Conservation (phyloP, 2,113 vertebrate genomes). For the Tympanuchus pallidicinctus region DNA sequence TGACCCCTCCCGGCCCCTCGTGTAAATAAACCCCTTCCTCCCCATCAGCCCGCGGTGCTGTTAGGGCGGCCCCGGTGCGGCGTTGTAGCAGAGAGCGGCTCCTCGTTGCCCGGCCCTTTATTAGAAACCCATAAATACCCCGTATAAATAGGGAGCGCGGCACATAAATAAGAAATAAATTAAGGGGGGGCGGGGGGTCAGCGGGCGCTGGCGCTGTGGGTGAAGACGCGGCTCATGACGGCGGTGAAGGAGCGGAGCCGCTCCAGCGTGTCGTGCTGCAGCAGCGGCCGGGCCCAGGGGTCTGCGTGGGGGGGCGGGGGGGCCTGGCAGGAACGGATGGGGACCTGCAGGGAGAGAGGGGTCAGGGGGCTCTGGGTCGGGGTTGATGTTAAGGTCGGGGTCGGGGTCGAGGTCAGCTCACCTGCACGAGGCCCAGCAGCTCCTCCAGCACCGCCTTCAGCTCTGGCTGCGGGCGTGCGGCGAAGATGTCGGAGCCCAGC, state of each 20-base stretch:
- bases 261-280: conserved; percentile 39
- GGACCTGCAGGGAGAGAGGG: neutral
- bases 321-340: neutral
- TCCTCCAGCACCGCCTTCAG: neutral
- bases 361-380: neutral
- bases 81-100: rapidly evolving
- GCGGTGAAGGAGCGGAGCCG: conserved; percentile 74
- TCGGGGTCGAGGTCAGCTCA: neutral
- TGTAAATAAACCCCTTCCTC: neutral
- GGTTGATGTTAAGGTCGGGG: too few relatives aligned
- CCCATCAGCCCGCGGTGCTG: too few relatives aligned
- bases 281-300: too few relatives aligned
- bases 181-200: neutral
- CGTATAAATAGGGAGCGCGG: neutral
- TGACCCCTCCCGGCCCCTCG: neutral
- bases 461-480: neutral
- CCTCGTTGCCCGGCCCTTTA: neutral
- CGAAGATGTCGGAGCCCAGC: conserved; percentile 71
- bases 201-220: conserved; percentile 58
- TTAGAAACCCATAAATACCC: conserved; percentile 49
- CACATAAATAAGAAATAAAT: conserved; percentile 63
- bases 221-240: conserved; percentile 71
- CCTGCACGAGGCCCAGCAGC: conserved; percentile 21
- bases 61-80: rapidly evolving
- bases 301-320: neutral